A percentile compares a stretch with the other conserved stretches of the same genome.
phyloP scores from a whole-genome alignment of 2,888 invertebrate genomes.

The Pseudococcus longispinus region DNA sequence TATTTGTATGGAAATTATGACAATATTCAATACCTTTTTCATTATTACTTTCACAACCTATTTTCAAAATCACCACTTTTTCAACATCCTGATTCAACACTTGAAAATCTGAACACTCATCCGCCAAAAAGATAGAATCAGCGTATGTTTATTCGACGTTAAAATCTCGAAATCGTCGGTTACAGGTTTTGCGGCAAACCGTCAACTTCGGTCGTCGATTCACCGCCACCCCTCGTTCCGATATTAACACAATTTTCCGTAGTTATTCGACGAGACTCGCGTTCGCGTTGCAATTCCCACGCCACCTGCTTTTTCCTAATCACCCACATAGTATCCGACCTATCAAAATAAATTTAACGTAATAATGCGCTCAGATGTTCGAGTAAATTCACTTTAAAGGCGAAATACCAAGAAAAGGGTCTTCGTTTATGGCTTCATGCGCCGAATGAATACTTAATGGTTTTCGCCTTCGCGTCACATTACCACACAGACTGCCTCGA shows the following conservation, averaged over 20 bases:
- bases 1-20: too few species aligned
- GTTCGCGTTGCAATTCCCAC: slow-evolving; percentile 2
- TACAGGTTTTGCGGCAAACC: too few species aligned
- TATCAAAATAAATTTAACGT: slow-evolving; percentile 30
- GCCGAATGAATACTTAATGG: slow-evolving; percentile 22
- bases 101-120: too few species aligned
- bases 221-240: not conserved
- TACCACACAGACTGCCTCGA: not conserved
- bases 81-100: too few species aligned
- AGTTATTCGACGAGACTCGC: not conserved
- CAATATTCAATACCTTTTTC: too few species aligned
- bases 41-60: too few species aligned
- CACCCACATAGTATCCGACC: not conserved
- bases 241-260: not conserved
- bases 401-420: slow-evolving; percentile 9
- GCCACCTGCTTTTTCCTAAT: slow-evolving; percentile 27
- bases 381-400: slow-evolving; percentile 13
- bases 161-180: too few species aligned
- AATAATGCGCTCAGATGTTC: slow-evolving; percentile 20
- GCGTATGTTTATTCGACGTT: too few species aligned
- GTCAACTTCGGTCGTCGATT: not conserved
- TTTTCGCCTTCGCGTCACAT: not conserved
- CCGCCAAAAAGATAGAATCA: too few species aligned
- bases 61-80: too few species aligned
- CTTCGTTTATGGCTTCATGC: slow-evolving; percentile 23